phyloP scores from a whole-genome alignment of 2,113 vertebrate species.

The Rhombomys opimus region DNA sequence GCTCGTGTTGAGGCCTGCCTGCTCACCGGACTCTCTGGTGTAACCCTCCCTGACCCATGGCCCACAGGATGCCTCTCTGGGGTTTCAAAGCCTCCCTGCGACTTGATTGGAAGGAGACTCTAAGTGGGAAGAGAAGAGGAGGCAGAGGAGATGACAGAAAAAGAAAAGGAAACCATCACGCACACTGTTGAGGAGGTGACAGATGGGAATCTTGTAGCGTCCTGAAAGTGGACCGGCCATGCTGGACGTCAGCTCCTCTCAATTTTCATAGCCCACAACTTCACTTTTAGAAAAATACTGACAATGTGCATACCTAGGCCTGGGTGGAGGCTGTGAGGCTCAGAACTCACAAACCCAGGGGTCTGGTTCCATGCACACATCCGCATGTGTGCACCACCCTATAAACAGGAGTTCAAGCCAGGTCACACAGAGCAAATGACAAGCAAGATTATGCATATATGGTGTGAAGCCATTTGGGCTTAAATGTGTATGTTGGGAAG shows the following conservation, averaged over 20 bases:
- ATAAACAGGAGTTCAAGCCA: neutral
- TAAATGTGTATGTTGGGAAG: neutral
- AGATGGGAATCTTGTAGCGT: neutral
- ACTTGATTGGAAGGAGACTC: neutral
- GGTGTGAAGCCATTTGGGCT: neutral
- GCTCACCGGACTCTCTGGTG: rapidly evolving
- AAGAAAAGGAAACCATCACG: neutral
- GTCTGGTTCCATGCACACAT: neutral
- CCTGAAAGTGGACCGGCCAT: neutral
- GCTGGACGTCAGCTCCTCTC: neutral
- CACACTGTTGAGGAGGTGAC: neutral
- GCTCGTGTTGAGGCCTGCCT: neutral
- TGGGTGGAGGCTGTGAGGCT: neutral
- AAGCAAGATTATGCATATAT: neutral
- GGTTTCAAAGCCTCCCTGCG: neutral
- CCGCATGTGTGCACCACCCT: neutral
- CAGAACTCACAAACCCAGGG: neutral
- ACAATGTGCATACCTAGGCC: neutral
- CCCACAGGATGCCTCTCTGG: too few species aligned
- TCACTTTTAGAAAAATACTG: neutral
- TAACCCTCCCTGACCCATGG: neutral
- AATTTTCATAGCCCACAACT: neutral
- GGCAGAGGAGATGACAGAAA: neutral
- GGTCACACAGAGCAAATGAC: neutral
- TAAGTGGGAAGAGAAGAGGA: neutral